Conservation (phyloP, 1,140 invertebrate species). For the Drosophila melanogaster region DNA sequence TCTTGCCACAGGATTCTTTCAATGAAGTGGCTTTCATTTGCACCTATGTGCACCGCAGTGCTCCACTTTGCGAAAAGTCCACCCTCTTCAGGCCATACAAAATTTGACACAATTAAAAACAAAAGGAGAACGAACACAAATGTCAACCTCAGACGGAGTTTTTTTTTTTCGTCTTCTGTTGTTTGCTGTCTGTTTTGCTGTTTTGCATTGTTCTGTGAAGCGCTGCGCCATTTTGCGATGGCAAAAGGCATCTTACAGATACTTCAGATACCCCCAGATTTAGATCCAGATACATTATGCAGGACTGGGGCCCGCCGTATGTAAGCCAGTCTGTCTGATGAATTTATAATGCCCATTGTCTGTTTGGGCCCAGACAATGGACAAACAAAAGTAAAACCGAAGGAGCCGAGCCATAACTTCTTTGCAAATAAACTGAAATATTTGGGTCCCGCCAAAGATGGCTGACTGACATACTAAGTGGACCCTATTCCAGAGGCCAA, state of each 20-base stretch:
- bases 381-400: conserved; percentile 58
- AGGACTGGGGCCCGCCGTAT: conserved; percentile 32
- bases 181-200: conserved; percentile 43
- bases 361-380: conserved; percentile 71
- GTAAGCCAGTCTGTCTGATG: conserved; percentile 67
- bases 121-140: conserved; percentile 63
- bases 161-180: conserved; percentile 20
- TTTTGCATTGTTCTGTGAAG: conserved; percentile 70
- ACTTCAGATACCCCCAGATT: conserved; percentile 37
- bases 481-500: neutral
- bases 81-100: conserved; percentile 24
- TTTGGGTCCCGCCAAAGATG: conserved; percentile 38
- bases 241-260: conserved; percentile 61
- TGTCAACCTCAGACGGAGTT: conserved; percentile 71
- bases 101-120: conserved; percentile 80
- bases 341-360: conserved; percentile 82
- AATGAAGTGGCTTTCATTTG: conserved; percentile 57
- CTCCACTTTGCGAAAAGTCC: conserved; percentile 41
- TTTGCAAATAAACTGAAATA: conserved; percentile 37
- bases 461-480: conserved; percentile 67
- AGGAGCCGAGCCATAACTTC: conserved; percentile 33
- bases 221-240: conserved; percentile 72
- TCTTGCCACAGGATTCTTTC: conserved; percentile 45
- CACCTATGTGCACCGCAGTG: conserved; percentile 57
- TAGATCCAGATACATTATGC: conserved; percentile 66